Conservation (phyloP, 2,888 invertebrate genomes). For the Flexamia atlantica region DNA sequence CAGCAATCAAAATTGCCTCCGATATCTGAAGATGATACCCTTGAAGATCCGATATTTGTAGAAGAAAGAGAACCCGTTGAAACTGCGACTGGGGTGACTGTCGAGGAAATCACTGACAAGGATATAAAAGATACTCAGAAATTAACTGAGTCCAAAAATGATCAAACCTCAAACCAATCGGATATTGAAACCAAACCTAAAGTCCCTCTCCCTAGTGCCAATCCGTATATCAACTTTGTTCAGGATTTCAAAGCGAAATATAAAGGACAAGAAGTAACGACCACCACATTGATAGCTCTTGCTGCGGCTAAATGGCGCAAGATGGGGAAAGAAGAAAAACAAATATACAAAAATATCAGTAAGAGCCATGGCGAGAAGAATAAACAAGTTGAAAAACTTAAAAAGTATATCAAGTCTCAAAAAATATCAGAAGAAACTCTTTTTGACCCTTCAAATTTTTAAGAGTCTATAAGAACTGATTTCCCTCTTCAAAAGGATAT, state of each 20-base stretch:
- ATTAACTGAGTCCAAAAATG: neutral
- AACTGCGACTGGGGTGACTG: neutral
- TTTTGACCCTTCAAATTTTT: neutral
- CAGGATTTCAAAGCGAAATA: conserved; percentile 36
- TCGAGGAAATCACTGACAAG: neutral
- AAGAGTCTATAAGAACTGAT: too few species aligned
- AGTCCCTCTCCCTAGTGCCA: conserved; percentile 10
- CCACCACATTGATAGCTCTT: neutral
- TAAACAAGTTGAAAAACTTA: neutral
- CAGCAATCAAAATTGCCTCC: neutral
- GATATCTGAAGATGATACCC: neutral
- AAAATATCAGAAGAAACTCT: neutral
- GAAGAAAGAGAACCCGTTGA: too few species aligned
- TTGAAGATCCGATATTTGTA: neutral
- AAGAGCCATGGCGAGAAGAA: neutral
- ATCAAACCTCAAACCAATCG: neutral
- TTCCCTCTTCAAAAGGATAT: too few species aligned
- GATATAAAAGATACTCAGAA: neutral
- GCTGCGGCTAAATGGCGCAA: conserved; percentile 35
- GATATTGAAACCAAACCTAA: neutral
- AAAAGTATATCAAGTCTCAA: conserved; percentile 55
- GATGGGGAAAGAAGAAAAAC: conserved; percentile 24
- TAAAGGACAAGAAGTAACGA: neutral
- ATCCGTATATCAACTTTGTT: conserved; percentile 38
- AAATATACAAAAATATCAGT: neutral